These are phyloP conservation scores for Discoglossus pictus DNA, from an alignment of 2,797 vertebrate species.

Conservation along the genomic window DNA sequence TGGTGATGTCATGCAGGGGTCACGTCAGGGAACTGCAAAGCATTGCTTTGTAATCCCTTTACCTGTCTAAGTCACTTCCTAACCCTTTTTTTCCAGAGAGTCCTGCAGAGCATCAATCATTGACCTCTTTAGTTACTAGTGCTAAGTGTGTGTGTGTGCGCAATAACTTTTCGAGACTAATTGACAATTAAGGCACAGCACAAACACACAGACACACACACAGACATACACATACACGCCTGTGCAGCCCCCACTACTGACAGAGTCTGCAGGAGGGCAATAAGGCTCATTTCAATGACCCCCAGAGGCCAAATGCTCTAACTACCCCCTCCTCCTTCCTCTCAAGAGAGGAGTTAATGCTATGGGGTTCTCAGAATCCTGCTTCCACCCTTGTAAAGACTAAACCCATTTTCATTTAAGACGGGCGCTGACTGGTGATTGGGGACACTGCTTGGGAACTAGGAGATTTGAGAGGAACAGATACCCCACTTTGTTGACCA, in stretches of 20 bases:
- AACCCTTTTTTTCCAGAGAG: neutral
- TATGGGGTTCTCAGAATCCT: neutral
- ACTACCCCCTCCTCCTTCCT: conserved; percentile 11
- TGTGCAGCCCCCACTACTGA: conserved; percentile 38
- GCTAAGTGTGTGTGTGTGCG: conserved; percentile 42
- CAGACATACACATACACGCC: conserved; percentile 48
- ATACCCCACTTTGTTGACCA: neutral
- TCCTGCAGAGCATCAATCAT: conserved; percentile 20
- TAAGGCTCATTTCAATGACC: conserved; percentile 44
- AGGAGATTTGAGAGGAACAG: conserved; percentile 20
- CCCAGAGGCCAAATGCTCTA: neutral
- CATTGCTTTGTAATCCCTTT: conserved; percentile 16
- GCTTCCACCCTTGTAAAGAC: neutral
- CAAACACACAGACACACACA: conserved; percentile 49
- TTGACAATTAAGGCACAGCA: conserved; percentile 50
- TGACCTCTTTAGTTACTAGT: conserved; percentile 47
- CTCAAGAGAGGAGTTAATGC: conserved; percentile 10
- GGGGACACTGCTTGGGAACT: conserved; percentile 11
- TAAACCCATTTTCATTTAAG: conserved; percentile 3
- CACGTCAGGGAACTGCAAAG: conserved; percentile 25
- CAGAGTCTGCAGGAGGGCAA: conserved; percentile 32
- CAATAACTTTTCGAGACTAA: conserved; percentile 42
- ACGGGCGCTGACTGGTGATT: conserved; percentile 23
- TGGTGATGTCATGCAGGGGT: conserved; percentile 48
- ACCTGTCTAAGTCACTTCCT: neutral